These are phyloP conservation scores for Alauda arvensis DNA, from an alignment of 2,797 vertebrate genomes.

Conservation along the genomic window DNA sequence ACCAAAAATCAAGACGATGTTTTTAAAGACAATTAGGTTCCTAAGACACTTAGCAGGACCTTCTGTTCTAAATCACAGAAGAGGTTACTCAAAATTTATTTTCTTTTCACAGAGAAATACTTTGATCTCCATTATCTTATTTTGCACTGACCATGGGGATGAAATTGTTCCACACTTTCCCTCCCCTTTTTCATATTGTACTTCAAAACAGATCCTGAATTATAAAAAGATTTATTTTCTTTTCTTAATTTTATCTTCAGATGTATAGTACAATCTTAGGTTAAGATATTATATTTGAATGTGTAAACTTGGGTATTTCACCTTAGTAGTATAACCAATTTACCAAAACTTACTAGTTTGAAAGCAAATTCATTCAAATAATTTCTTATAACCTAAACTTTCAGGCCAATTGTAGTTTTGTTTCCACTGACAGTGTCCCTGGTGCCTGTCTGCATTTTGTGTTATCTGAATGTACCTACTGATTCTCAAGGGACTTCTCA, in stretches of 20 bases:
- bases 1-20: background rate
- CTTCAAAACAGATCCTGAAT: background rate
- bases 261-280: background rate
- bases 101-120: background rate
- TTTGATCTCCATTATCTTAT: background rate
- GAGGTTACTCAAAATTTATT: background rate
- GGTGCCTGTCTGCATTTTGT: background rate
- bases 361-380: background rate
- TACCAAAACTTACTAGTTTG: background rate
- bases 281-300: background rate
- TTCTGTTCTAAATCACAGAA: background rate
- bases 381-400: background rate
- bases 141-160: accelerated
- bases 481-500: background rate
- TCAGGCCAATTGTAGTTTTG: background rate
- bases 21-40: background rate
- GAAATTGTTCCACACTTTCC: background rate
- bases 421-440: background rate
- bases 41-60: accelerated
- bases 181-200: background rate
- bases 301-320: background rate
- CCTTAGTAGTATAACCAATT: background rate
- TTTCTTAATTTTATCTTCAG: background rate
- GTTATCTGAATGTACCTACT: background rate
- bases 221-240: accelerated